A percentile compares a stretch with the other conserved stretches of the same genome.
Conservation (phyloP, 2,888 invertebrate species). For the Lissocephala sabroskyi region DNA sequence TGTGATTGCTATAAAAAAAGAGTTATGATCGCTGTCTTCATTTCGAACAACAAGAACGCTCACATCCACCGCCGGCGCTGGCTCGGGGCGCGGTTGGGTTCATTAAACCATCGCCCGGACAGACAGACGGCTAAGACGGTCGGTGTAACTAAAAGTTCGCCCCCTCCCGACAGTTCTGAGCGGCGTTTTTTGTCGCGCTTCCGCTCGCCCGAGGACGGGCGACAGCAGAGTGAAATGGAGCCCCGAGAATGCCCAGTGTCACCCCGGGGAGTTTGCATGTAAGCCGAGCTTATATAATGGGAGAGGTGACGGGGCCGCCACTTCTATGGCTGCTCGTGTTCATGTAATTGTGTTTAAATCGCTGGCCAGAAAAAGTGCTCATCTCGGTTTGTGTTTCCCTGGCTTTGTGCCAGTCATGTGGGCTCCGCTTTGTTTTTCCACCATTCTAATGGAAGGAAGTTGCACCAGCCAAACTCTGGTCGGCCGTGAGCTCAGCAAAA, state of each 20-base stretch:
- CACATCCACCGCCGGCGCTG: constrained; percentile 30
- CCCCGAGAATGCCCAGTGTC: constrained; percentile 27
- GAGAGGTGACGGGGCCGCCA: constrained; percentile 12
- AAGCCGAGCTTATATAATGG: constrained; percentile 27
- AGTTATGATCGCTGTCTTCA: constrained; percentile 43
- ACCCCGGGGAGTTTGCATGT: constrained; percentile 20
- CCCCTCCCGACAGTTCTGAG: too few species aligned
- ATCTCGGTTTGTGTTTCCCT: too few species aligned
- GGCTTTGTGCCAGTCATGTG: constrained; percentile 34
- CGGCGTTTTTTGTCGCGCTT: too few species aligned
- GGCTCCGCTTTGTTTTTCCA: constrained; percentile 4
- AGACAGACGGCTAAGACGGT: constrained; percentile 29
- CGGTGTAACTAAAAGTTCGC: constrained; percentile 38
- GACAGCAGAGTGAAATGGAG: too few species aligned
- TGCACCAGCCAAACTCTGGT: background rate
- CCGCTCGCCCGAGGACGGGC: too few species aligned
- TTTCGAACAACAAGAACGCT: constrained; percentile 46
- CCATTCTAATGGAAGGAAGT: constrained; percentile 1
- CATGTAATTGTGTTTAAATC: constrained; percentile 52
- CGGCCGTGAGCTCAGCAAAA: constrained; percentile 9
- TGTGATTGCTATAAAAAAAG: too few species aligned
- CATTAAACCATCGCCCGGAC: constrained; percentile 60
- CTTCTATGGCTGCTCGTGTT: constrained; percentile 24
- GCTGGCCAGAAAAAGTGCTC: too few species aligned
- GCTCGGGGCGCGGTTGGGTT: constrained; percentile 31